Percentiles rank a stretch among this genome's conserved stretches.
Evolutionary conservation across 30 jellyfish, hydroid and myxozoan species (phyloP).

Genomic region (Turritopsis dohrnii): DNA sequence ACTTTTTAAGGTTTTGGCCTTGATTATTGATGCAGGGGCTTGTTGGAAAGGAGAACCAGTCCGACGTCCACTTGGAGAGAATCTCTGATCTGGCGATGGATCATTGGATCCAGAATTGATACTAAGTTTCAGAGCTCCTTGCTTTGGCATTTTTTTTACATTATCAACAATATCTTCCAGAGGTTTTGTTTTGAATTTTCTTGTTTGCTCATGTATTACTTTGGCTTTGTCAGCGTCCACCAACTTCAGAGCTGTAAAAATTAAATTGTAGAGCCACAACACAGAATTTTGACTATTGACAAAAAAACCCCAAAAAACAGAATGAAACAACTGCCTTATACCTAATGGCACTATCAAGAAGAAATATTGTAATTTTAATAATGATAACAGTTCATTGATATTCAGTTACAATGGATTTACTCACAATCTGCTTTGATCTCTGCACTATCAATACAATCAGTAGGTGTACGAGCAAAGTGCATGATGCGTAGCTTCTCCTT

Average conservation of each 20-base stretch:
- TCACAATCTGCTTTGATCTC: constrained; percentile 63
- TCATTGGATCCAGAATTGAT: constrained; percentile 28
- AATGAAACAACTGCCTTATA: not conserved
- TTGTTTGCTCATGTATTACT: constrained; percentile 41
- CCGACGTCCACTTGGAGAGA: constrained; percentile 45
- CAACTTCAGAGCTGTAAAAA: constrained; percentile 42
- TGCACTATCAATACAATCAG: constrained; percentile 46
- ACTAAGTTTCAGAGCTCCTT: constrained; percentile 23
- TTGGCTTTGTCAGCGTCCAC: constrained; percentile 69
- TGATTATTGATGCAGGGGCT: constrained; percentile 53
- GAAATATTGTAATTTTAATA: not conserved
- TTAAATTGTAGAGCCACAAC: not conserved
- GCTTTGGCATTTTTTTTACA: constrained; percentile 73
- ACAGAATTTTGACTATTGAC: not conserved
- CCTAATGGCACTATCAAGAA: not conserved
- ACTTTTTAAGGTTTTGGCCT: constrained; percentile 70
- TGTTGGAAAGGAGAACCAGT: constrained; percentile 78
- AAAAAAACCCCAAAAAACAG: not conserved
- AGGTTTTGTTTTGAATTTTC: constrained; percentile 38
- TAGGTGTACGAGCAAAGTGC: constrained; percentile 74
- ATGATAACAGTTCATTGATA: not conserved
- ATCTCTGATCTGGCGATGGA: constrained; percentile 28
- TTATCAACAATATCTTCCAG: constrained; percentile 74
- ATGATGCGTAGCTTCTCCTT: constrained; percentile 38
- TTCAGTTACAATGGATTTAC: not conserved